Percentiles rank a stretch among this genome's conserved stretches.
Evolutionary conservation across 2,888 invertebrate species (phyloP).

Genomic region (Euphydryas editha): DNA sequence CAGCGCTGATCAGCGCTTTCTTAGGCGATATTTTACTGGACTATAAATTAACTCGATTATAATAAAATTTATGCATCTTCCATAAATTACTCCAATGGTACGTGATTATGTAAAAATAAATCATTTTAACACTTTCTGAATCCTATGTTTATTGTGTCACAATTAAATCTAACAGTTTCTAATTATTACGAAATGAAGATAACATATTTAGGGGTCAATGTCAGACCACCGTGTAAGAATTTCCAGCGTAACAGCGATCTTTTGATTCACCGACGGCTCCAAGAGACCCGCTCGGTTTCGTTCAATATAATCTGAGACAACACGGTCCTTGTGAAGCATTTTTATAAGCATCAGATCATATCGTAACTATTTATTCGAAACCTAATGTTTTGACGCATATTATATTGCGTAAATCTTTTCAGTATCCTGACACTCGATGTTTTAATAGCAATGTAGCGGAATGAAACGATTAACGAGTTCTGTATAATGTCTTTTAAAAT

Average conservation of each 20-base stretch:
- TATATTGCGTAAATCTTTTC: slow-evolving; percentile 18
- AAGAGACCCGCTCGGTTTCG: slow-evolving; percentile 60
- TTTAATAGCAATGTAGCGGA: neutral
- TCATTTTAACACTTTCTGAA: too few relatives aligned
- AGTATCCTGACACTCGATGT: neutral
- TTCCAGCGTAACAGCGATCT: slow-evolving; percentile 58
- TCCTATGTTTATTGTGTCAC: too few relatives aligned
- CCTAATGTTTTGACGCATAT: slow-evolving; percentile 20
- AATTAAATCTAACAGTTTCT: too few relatives aligned
- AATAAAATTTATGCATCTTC: too few relatives aligned
- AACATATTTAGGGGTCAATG: slow-evolving; percentile 47
- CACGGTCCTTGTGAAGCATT: slow-evolving; percentile 50
- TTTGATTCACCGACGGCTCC: slow-evolving; percentile 67
- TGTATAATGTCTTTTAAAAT: neutral
- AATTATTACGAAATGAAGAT: neutral
- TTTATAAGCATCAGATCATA: slow-evolving; percentile 35
- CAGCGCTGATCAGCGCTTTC: too few relatives aligned
- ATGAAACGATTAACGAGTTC: slow-evolving; percentile 8
- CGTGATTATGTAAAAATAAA: too few relatives aligned
- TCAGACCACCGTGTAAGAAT: slow-evolving; percentile 67
- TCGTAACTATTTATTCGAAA: slow-evolving; percentile 24
- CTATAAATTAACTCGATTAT: too few relatives aligned
- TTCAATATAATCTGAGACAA: slow-evolving; percentile 66
- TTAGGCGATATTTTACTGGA: too few relatives aligned
- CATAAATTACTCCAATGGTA: too few relatives aligned